A percentile compares a stretch with the other conserved stretches of the same genome.
Conservation (phyloP, 1,140 invertebrate species). For the Oryzaephilus surinamensis region DNA sequence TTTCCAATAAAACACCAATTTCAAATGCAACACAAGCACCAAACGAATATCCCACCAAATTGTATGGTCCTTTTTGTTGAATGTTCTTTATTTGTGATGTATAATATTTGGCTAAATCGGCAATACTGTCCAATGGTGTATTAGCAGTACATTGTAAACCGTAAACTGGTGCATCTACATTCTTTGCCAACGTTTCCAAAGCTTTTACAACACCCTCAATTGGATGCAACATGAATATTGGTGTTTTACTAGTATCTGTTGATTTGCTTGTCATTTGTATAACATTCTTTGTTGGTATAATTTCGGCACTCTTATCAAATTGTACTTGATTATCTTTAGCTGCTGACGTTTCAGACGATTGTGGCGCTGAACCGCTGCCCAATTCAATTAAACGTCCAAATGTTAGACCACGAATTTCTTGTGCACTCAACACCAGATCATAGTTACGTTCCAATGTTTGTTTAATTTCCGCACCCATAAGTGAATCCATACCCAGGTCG, state of each 20-base stretch:
- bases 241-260: constrained; percentile 32
- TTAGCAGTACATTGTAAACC: constrained; percentile 78
- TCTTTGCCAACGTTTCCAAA: constrained; percentile 55
- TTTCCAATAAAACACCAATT: constrained; percentile 77
- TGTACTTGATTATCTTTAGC: constrained; percentile 37
- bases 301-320: constrained; percentile 37
- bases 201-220: constrained; percentile 78
- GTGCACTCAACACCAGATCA: constrained; percentile 76
- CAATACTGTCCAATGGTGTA: constrained; percentile 62
- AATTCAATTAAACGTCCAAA: constrained; percentile 63
- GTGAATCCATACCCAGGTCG: constrained; percentile 92
- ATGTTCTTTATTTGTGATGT: constrained; percentile 63
- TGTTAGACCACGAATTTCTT: constrained; percentile 77
- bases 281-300: constrained; percentile 56
- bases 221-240: constrained; percentile 58
- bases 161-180: constrained; percentile 68
- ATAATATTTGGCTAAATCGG: constrained; percentile 68
- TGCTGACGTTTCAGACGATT: constrained; percentile 4
- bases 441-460: constrained; percentile 89
- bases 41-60: constrained; percentile 87
- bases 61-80: constrained; percentile 76
- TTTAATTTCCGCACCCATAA: constrained; percentile 98
- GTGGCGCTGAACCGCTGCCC: constrained; percentile 34
- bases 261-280: constrained; percentile 45
- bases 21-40: constrained; percentile 87